Percentiles rank a stretch among this genome's conserved stretches.
phyloP scores from a whole-genome alignment of 2,888 invertebrate genomes.

The Scelioninae gen. 2 region DNA sequence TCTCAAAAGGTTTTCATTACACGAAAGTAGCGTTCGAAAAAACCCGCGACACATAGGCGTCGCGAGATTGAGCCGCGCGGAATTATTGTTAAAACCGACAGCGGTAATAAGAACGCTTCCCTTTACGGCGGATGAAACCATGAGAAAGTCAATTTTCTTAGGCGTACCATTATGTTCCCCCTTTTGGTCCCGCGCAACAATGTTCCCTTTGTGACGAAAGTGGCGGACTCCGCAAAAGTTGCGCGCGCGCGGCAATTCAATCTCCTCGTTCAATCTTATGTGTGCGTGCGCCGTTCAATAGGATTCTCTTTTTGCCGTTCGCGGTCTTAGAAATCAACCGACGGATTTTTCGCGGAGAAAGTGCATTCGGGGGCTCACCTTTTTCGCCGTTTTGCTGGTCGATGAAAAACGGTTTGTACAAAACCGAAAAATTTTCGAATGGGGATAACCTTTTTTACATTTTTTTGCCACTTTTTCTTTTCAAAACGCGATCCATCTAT shows the following conservation, averaged over 20 bases:
- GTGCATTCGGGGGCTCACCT: slow-evolving; percentile 42
- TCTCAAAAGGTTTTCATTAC: slow-evolving; percentile 37
- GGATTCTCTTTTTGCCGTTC: slow-evolving; percentile 53
- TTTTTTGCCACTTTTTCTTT: too few species aligned
- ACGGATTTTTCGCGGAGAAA: slow-evolving; percentile 57
- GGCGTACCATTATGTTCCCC: slow-evolving; percentile 50
- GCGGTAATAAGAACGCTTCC: slow-evolving; percentile 50
- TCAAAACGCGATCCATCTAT: too few species aligned
- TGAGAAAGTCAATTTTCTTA: slow-evolving; percentile 59
- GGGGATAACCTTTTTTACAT: too few species aligned
- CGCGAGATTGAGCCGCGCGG: slow-evolving; percentile 26
- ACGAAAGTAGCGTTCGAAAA: slow-evolving; percentile 27
- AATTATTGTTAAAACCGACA: slow-evolving; percentile 43
- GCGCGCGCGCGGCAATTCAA: slow-evolving; percentile 49
- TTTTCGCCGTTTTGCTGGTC: slow-evolving; percentile 21
- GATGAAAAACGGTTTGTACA: too few species aligned
- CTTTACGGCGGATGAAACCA: slow-evolving; percentile 53
- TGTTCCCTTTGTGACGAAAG: slow-evolving; percentile 58
- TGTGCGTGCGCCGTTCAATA: slow-evolving; percentile 55
- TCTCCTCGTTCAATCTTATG: slow-evolving; percentile 51
- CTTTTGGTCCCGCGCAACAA: slow-evolving; percentile 41
- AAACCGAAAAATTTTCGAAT: too few species aligned
- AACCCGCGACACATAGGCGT: slow-evolving; percentile 32
- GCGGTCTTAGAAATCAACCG: slow-evolving; percentile 53
- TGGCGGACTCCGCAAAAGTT: slow-evolving; percentile 47